Evolutionary conservation across 2,113 vertebrate genomes (phyloP), one percentile per base, ranked within the genome.

Genomic region (Glaucidium brasilianum): DNA sequence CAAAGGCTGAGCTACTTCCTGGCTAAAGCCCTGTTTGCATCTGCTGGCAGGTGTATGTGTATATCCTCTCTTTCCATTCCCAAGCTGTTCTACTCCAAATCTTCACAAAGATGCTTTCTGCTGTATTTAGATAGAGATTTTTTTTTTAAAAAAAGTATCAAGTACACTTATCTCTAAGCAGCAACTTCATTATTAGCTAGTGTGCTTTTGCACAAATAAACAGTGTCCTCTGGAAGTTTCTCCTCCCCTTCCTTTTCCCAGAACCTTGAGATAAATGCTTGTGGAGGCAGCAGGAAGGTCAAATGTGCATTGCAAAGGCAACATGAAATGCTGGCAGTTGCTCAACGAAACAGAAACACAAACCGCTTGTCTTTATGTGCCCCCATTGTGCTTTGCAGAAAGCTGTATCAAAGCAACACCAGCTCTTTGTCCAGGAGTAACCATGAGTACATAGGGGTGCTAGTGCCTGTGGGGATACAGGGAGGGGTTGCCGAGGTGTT

Each of bases 401-500:
- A 39, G 59, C n/a, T 15, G 13, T 52, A 12, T 69, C 55, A 47
- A 62, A 92, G 35, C 50, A 41, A 2, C 35, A 5, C 25, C 45
- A 49, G 30, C 37, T 67, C 21, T 41, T 80, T 72, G 45, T 85
- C 27, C 34, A 41, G 69, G 56, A 32, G 45, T 35, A 47, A 32
- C 35, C 1, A 6, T 50, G 3, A 0, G 5, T 45, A 35, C 1
- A 1, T 9, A 39, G 19, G 59, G 39, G 26, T 47, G 60, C 34
- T 49, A 1, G 29, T 50, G 66, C 32, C 55, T 64, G 16, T 1
- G 2, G 39, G 30, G 23, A 8, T 47, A 6, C 2, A 4, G 50
- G 50, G 20, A 62, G 34, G 39, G 27, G 20, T 45, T 78, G 64
- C n/a, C 55, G n/a, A 41, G 35, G 45, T 55, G 6, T 27, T 6